phyloP scores from a whole-genome alignment of 2,888 invertebrate species.

The Dexiosoma caninum region DNA sequence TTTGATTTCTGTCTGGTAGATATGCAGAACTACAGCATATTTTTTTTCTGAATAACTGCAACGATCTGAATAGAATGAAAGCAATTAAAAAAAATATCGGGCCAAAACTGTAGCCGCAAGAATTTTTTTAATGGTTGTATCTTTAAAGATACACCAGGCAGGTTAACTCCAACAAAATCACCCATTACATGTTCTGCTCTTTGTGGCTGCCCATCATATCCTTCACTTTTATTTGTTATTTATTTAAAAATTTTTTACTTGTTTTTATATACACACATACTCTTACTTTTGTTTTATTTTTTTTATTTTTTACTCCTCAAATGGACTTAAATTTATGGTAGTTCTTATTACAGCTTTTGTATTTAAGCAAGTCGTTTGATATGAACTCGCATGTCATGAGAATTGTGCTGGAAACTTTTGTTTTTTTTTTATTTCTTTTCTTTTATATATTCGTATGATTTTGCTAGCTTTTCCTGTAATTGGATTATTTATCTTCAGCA shows the following conservation, averaged over 20 bases:
- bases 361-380: not conserved
- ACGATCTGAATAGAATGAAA: no score
- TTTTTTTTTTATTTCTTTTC: not conserved
- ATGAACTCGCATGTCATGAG: conserved; percentile 26
- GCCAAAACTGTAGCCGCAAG: no score
- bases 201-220: not conserved
- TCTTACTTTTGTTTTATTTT: not conserved
- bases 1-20: no score
- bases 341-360: not conserved
- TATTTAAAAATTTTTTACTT: not conserved
- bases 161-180: no score
- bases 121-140: no score
- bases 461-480: conserved; percentile 49
- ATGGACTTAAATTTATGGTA: not conserved
- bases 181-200: not conserved
- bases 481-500: conserved; percentile 57
- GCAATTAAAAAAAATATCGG: no score
- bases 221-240: not conserved
- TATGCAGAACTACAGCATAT: no score
- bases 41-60: no score
- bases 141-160: no score
- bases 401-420: conserved; percentile 41
- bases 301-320: not conserved
- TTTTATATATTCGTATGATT: conserved; percentile 1
- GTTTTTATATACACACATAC: no score